phyloP scores from a whole-genome alignment of 30 jellyfish, hydroid and myxozoan genomes.

The Aurelia sp. region DNA sequence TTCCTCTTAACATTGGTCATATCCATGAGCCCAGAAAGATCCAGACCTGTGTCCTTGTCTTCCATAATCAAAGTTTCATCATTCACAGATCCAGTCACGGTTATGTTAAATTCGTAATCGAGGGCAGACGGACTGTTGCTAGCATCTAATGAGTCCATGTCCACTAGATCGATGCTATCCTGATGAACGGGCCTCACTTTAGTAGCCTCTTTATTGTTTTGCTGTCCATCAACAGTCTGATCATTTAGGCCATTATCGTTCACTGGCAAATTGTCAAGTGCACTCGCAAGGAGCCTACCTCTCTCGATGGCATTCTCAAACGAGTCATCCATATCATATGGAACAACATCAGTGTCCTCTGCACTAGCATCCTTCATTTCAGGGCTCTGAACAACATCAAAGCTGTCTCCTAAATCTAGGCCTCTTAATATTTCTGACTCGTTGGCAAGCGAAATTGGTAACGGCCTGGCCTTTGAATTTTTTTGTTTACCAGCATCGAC shows the following conservation, averaged over 20 bases:
- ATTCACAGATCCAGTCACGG: conserved; percentile 72
- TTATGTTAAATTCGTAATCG: conserved; percentile 21
- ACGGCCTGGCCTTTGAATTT: conserved; percentile 49
- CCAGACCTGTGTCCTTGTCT: conserved; percentile 65
- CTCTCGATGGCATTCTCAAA: conserved; percentile 35
- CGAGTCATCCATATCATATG: conserved; percentile 32
- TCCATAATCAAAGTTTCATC: conserved; percentile 72
- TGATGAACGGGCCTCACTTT: too few relatives aligned
- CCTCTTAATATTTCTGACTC: conserved; percentile 75
- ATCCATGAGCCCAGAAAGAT: conserved; percentile 48
- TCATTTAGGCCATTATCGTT: too few relatives aligned
- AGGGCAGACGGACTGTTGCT: not conserved
- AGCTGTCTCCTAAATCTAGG: conserved; percentile 61
- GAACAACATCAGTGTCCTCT: not conserved
- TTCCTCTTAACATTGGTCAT: conserved; percentile 34
- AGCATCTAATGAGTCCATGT: not conserved
- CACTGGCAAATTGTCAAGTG: not conserved
- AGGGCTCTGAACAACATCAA: conserved; percentile 3
- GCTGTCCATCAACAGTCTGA: not conserved
- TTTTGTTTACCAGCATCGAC: conserved; percentile 15
- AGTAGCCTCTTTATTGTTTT: not conserved
- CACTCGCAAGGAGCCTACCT: not conserved
- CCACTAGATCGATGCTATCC: not conserved
- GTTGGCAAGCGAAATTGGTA: conserved; percentile 63
- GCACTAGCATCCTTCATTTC: not conserved